Base-by-base conservation (phyloP, 2,888 invertebrate genomes). In the Nasonia oneida region DNA sequence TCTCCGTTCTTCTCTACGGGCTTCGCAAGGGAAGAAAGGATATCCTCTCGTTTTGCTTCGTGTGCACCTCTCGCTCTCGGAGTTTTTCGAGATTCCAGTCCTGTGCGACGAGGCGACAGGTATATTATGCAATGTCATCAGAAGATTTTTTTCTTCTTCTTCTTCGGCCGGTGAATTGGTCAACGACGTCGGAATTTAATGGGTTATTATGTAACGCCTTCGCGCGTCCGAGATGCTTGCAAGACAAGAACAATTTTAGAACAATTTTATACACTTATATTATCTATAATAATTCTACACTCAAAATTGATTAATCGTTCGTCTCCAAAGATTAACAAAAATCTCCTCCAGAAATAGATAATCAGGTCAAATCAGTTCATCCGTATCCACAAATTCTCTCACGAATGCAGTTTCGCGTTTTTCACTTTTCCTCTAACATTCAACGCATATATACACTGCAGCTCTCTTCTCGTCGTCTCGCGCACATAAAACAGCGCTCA, bases 401-500 rank as follows among this genome's bases (percentile, higher is more conserved):
- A 23, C 23, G 23, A 23, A 23, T 23, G 23, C 23, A 23, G 23
- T 23, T 23, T 23, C 23, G 23, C 23, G 23, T 23, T 23, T 23
- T 23, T 23, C 23, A 23, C 75, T 84, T 84, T 84, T 79, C 75
- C 74, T 71, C 42, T 23, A 61, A 71, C 37, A n/a, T 79, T 5
- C 42, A 76, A 33, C 29, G 1, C 29, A 23, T 47, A 57, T 78
- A 39, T 37, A 50, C 70, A 61, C 83, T 87, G 79, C 71, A 73
- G 84, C 83, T 74, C 67, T 82, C 73, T 84, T 18, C 77, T 76
- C 23, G 23, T 23, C 23, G 23, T 23, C 23, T 23, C 23, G 23
- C 23, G 23, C 23, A 23, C 23, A 23, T 23, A 23, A 23, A 23
- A 23, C 33, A n/a, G 78, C 81, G 82, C 85, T 83, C 86, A 84